phyloP scores from a whole-genome alignment of 1,140 invertebrate genomes.

The Orchestia grillus region DNA sequence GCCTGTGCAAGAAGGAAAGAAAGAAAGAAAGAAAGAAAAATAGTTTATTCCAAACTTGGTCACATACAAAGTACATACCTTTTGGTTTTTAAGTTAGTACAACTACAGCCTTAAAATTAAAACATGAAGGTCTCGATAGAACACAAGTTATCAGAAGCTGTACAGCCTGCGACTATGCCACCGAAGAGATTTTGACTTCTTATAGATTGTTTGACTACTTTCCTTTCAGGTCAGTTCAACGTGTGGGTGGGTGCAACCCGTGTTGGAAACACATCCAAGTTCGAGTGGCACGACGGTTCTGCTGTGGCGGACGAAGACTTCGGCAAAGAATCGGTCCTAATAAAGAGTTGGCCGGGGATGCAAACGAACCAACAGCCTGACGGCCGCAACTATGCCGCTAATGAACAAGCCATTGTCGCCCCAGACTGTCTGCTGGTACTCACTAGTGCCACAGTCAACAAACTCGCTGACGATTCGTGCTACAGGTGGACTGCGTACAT shows the following conservation, averaged over 20 bases:
- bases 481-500: not conserved
- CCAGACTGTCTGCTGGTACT: not conserved
- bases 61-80: no score
- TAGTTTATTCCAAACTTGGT: no score
- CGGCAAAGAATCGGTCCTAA: not conserved
- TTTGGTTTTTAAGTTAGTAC: no score
- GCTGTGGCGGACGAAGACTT: not conserved
- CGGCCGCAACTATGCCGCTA: not conserved
- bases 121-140: no score
- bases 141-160: no score
- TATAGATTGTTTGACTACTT: not conserved
- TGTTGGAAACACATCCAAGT: not conserved
- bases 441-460: not conserved
- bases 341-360: not conserved
- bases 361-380: not conserved
- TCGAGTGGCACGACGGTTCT: not conserved
- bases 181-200: not conserved
- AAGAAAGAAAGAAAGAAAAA: no score
- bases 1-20: no score
- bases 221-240: not conserved
- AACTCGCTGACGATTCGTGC: not conserved
- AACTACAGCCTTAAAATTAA: no score
- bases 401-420: not conserved
- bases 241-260: conserved; percentile 21
- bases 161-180: not conserved